phyloP scores from a whole-genome alignment of 2,113 vertebrate genomes.

The Mugil cephalus region DNA sequence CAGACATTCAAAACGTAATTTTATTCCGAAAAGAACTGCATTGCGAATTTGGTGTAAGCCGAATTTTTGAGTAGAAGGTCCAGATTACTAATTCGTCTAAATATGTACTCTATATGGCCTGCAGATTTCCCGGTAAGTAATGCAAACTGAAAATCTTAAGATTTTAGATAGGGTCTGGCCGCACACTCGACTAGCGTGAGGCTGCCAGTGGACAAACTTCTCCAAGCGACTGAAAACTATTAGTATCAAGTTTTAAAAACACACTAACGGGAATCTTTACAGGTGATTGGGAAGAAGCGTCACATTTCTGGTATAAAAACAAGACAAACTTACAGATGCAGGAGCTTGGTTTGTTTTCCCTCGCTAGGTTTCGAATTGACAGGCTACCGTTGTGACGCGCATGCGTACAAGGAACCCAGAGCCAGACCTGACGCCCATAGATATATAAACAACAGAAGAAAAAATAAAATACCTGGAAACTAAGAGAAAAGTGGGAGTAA shows the following conservation, averaged over 20 bases:
- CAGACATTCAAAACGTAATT: neutral
- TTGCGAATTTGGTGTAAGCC: rapidly evolving
- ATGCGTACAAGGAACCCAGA: conserved; percentile 22
- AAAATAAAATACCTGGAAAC: too few relatives aligned
- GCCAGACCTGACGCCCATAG: too few relatives aligned
- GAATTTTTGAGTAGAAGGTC: neutral
- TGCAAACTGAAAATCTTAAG: neutral
- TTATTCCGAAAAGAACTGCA: rapidly evolving
- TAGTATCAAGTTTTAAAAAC: neutral
- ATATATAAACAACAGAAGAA: too few relatives aligned
- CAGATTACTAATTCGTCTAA: neutral
- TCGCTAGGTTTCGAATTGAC: conserved; percentile 65
- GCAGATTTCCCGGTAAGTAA: rapidly evolving
- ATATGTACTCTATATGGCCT: rapidly evolving
- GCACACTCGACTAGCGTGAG: neutral
- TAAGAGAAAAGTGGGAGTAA: too few relatives aligned
- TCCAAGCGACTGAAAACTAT: neutral
- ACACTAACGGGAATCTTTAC: too few relatives aligned
- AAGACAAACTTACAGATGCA: conserved; percentile 44
- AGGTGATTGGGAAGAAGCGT: neutral
- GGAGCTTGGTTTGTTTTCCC: conserved; percentile 48
- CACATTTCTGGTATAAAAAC: neutral
- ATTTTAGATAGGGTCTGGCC: neutral
- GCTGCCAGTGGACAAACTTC: neutral
- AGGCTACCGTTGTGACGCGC: neutral